Evolutionary conservation across 2,113 vertebrate species (phyloP).

Genomic region (Microcebus jonahi): DNA sequence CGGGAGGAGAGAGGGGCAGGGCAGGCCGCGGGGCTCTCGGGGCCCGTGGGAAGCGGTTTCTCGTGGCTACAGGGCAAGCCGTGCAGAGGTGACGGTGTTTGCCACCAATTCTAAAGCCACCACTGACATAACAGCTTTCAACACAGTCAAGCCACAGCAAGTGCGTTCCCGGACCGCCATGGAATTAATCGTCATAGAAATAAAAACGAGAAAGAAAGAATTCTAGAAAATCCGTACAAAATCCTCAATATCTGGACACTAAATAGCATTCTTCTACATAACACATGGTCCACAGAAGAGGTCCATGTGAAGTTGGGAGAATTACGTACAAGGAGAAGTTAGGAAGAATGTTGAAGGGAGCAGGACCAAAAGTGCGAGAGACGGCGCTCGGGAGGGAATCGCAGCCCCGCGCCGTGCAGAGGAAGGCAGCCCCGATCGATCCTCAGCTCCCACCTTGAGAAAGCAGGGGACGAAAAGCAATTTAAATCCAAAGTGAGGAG

Average conservation of each 20-base stretch:
- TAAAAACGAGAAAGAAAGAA: background rate
- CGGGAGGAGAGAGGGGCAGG: background rate
- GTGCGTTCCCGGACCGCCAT: rapidly evolving
- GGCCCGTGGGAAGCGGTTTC: background rate
- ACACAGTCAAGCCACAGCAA: background rate
- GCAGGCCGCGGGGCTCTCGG: background rate
- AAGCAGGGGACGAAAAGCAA: background rate
- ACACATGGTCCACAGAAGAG: background rate
- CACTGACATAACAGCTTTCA: background rate
- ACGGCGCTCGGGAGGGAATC: background rate
- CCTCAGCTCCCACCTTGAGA: background rate
- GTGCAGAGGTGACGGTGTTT: too few relatives aligned
- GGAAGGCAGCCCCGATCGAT: background rate
- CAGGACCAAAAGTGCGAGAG: background rate
- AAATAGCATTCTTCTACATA: background rate
- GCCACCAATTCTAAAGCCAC: background rate
- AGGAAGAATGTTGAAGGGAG: background rate
- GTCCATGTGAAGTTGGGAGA: too few relatives aligned
- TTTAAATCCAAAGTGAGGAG: background rate
- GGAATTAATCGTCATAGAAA: background rate
- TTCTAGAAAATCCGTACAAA: background rate
- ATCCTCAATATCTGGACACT: background rate
- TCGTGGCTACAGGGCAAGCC: background rate
- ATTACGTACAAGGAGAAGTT: background rate
- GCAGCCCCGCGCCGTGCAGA: background rate